A percentile compares a stretch with the other conserved stretches of the same genome.
Conservation (phyloP, 2,113 vertebrate genomes). For the Scomber scombrus region DNA sequence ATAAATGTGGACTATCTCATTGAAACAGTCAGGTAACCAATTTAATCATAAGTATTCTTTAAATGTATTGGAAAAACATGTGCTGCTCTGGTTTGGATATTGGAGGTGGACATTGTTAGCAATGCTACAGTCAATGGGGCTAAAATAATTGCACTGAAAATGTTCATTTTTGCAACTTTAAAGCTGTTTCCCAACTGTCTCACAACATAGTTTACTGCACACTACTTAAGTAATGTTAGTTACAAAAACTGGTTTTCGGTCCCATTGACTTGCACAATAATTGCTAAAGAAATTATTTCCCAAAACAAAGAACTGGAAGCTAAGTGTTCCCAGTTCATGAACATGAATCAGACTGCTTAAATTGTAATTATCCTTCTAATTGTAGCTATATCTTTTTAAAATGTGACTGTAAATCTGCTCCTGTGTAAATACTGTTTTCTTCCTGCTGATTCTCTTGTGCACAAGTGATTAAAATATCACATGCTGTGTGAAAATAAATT, state of each 20-base stretch:
- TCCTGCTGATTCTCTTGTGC: conserved; percentile 64
- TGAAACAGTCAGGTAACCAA: not conserved
- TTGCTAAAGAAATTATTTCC: not conserved
- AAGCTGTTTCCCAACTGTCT: not conserved
- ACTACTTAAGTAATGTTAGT: not conserved
- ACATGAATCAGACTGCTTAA: not conserved
- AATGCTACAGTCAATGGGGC: conserved; percentile 9
- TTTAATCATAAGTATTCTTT: conserved; percentile 3
- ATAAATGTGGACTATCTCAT: conserved; percentile 8
- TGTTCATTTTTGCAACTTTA: not conserved
- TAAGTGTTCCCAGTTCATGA: conserved; percentile 16
- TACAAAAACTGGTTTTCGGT: not conserved
- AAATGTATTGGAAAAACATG: not conserved
- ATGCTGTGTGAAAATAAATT: conserved; percentile 73
- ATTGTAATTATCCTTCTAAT: not conserved
- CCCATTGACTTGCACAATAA: conserved; percentile 12
- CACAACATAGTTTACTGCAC: not conserved
- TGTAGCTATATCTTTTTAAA: conserved; percentile 15
- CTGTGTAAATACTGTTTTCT: conserved; percentile 80
- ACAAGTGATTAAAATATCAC: conserved; percentile 78
- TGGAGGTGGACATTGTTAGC: not conserved
- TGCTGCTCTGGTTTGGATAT: conserved; percentile 25
- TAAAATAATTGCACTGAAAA: conserved; percentile 51
- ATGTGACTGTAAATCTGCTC: conserved; percentile 18
- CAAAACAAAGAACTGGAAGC: not conserved